Base-by-base conservation (phyloP, 2,797 vertebrate genomes). In the Pogonophryne albipinna region DNA sequence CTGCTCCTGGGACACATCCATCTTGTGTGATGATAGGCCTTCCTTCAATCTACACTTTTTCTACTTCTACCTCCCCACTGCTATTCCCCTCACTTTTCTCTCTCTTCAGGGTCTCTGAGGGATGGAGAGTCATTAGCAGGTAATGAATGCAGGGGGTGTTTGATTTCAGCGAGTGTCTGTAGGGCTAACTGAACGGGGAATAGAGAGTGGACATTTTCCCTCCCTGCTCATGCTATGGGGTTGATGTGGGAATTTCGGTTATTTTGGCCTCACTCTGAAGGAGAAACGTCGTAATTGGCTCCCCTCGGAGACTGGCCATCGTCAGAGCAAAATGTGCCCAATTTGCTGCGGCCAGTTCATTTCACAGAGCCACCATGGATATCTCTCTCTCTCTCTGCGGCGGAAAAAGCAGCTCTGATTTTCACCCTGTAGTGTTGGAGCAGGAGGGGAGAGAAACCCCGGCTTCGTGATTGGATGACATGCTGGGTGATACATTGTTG, bases 241-340 rank as follows among this genome's bases (percentile, higher is more conserved):
- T 76, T 76, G 71, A 74, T 51, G 38, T 56, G 56, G 66, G 80
- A 75, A 73, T 86, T 88, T 87, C 0, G 60, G 79, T 81, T 90
- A 77, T 91, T 91, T 90, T 78, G 82, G 78, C 65, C 71, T 45
- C 3, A 20, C 80, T 84, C 84, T 80, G 78, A 85, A 89, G 89
- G 80, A 85, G 73, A 79, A 50, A 70, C 64, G 27, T 88, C 1
- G 60, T 92, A 93, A 94, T 94, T 92, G 92, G 89, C 86, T 86
- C 74, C 88, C 91, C 87, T 90, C 56, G 31, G 91, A 91, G 90
- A 91, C 66, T 16, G 52, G 82, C 81, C 45, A 45, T 73, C 62
- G 15, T 85, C 34, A 19, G 71, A 82, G 84, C 74, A 58, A 90
- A 91, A 89, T 89, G 82, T 86, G 71, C n/a, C 85, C 75, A 80